phyloP scores from a whole-genome alignment of 2,113 vertebrate species.

The Nyctereutes procyonoides region DNA sequence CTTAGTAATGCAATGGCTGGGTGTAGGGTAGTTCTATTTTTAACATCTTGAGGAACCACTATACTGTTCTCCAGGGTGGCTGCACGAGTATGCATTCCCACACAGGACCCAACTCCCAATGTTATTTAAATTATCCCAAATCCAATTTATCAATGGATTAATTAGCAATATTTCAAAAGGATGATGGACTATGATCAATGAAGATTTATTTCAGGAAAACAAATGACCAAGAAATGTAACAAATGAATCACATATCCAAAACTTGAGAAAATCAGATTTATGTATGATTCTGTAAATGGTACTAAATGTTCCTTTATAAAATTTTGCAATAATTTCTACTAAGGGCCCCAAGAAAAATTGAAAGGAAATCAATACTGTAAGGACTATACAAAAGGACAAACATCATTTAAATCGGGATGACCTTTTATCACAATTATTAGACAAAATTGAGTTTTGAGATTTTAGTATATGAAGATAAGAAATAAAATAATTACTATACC shows the following conservation, averaged over 20 bases:
- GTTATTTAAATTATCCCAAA: neutral
- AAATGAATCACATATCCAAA: neutral
- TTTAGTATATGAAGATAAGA: neutral
- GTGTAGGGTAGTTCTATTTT: neutral
- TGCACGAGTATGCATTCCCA: neutral
- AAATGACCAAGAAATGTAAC: neutral
- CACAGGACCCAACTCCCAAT: neutral
- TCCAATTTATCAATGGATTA: neutral
- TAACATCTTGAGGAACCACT: neutral
- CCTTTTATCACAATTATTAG: neutral
- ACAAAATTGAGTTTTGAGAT: neutral
- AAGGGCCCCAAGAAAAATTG: neutral
- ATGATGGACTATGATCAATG: neutral
- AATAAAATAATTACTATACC: neutral
- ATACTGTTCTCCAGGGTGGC: neutral
- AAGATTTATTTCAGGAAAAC: neutral
- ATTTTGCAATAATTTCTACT: neutral
- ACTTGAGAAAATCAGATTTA: neutral
- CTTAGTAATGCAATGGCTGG: neutral
- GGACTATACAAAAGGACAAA: neutral
- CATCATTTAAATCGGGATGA: neutral
- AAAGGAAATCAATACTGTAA: neutral
- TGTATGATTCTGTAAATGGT: neutral
- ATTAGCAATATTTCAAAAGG: neutral
- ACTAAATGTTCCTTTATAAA: neutral